Base-by-base conservation (phyloP, 2,888 invertebrate genomes). In the Sminthurides aquaticus region DNA sequence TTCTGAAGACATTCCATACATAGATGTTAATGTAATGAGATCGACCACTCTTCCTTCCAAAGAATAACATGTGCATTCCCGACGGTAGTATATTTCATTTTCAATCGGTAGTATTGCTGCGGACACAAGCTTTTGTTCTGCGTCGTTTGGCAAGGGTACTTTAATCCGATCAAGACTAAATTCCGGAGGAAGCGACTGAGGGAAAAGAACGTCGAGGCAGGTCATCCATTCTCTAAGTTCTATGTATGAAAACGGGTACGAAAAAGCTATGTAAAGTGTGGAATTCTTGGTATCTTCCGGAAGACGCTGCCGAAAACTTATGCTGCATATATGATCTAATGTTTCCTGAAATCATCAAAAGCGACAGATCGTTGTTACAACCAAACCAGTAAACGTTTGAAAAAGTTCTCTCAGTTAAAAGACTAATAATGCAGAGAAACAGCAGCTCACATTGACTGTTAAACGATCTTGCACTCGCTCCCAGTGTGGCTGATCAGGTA, bases 181-280 rank as follows among this genome's bases (percentile, higher is more conserved):
- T 1, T 54, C 59, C n/a, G 58, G 28, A 2, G 58, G 59, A 20
- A 48, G 18, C 25, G 65, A 49, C 24, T 59, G 29, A 43, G 22
- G 48, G 61, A 70, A 64, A 77, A 83, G 84, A 65, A 79, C 73
- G 77, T 91, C 90, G 57, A 90, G 84, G 58, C 82, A 83, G 71
- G 82, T 83, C 27, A 93, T 80, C 75, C 86, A 84, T 69, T 86
- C 85, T 78, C 90, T 89, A 60, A 90, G 82, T 75, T 94, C 92
- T 0, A 84, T 83, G 77, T 91, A 93, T 0, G 91, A 88, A 80
- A 87, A 93, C 1, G 94, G 94, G 79, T 89, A 94, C 3, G 92
- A 92, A 79, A 94, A 94, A 0, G 93, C 92, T 80, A 93, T 90
- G 79, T 90, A 93, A 5, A 87, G 87, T 2, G 87, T 85, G 24